phyloP scores from a whole-genome alignment of 2,113 vertebrate genomes.

The Diphyllodes magnificus region DNA sequence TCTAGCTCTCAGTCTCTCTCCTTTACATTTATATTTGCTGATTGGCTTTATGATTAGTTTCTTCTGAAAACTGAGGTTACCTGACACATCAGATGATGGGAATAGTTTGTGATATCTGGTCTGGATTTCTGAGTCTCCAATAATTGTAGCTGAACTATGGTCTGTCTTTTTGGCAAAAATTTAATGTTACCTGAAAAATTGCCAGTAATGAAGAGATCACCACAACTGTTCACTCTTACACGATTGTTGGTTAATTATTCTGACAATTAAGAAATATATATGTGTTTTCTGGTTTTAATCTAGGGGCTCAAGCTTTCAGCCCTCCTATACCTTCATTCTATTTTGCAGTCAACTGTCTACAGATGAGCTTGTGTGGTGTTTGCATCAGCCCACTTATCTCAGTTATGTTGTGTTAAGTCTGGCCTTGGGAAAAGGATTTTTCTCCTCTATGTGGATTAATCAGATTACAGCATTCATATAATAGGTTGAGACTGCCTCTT shows the following conservation, averaged over 20 bases:
- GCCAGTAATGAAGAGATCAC: neutral
- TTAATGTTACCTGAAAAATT: neutral
- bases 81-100: neutral
- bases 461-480: neutral
- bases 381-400: neutral
- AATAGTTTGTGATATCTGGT: neutral
- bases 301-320: neutral
- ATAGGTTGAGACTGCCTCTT: neutral
- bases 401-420: neutral
- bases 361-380: neutral
- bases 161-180: neutral
- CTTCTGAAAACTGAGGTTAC: neutral
- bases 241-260: neutral
- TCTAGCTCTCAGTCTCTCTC: neutral
- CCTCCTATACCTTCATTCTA: neutral
- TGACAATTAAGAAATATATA: neutral
- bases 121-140: neutral
- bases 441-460: neutral
- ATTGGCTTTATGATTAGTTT: neutral
- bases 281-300: neutral
- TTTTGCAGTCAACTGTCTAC: neutral
- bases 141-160: neutral
- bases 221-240: rapidly evolving
- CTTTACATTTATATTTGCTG: neutral
- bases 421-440: neutral